Evolutionary conservation across 2,888 invertebrate genomes (phyloP).

Genomic region (Arenicola marina): DNA sequence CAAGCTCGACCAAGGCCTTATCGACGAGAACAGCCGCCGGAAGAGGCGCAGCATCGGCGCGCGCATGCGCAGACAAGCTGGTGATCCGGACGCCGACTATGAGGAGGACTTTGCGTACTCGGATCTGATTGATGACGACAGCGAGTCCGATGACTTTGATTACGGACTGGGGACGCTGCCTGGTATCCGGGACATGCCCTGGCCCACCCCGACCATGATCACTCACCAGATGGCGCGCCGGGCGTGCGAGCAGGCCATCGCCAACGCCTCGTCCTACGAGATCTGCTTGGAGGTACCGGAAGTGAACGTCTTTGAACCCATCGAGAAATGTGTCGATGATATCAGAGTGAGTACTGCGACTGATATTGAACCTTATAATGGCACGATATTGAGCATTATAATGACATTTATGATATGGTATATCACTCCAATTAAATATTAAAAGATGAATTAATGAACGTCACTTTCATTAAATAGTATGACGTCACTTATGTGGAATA

Average conservation of each 20-base stretch:
- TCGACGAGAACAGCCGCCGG: not conserved
- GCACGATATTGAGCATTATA: too few relatives aligned
- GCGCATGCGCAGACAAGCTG: conserved; percentile 1
- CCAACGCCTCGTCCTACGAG: conserved; percentile 2
- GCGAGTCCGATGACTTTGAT: not conserved
- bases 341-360: conserved; percentile 5
- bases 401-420: too few relatives aligned
- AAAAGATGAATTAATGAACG: too few relatives aligned
- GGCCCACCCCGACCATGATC: conserved; percentile 5
- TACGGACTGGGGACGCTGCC: conserved; percentile 6
- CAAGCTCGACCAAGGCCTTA: not conserved
- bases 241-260: not conserved
- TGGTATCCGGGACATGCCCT: not conserved
- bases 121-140: conserved; percentile 10
- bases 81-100: not conserved
- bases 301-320: not conserved
- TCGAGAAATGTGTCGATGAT: conserved; percentile 9
- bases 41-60: conserved; percentile 4
- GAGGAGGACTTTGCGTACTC: conserved; percentile 9
- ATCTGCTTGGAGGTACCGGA: not conserved
- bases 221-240: not conserved
- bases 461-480: too few relatives aligned
- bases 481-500: too few relatives aligned
- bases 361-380: too few relatives aligned
- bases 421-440: too few relatives aligned